Conservation (phyloP, 2,797 vertebrate species). For the Trachops cirrhosus region DNA sequence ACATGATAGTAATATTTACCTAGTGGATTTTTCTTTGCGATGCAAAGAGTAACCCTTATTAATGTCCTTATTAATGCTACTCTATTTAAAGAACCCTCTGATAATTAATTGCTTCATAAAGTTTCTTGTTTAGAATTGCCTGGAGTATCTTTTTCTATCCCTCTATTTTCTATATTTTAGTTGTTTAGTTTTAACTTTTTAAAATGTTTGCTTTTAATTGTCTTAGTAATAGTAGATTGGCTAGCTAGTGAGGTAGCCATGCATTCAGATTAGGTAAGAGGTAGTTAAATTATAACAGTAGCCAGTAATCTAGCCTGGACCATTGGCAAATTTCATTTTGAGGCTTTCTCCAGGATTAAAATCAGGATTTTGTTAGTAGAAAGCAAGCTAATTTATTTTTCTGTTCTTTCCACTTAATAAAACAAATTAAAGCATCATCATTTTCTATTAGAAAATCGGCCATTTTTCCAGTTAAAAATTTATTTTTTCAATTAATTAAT, state of each 20-base stretch:
- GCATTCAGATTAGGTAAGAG: background rate
- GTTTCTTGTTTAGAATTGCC: slow-evolving; percentile 30
- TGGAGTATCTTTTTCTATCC: background rate
- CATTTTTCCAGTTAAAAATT: background rate
- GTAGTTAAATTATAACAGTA: background rate
- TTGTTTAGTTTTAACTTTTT: slow-evolving; percentile 11
- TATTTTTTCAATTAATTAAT: background rate
- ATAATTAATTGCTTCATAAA: background rate
- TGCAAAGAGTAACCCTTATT: background rate
- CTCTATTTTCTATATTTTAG: background rate
- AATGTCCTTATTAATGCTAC: background rate
- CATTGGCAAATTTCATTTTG: background rate
- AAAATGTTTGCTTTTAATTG: background rate
- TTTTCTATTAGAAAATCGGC: background rate
- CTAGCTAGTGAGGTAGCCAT: background rate
- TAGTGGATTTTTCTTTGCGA: background rate
- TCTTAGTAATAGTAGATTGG: background rate
- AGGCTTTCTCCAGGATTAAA: background rate
- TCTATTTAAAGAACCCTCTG: background rate
- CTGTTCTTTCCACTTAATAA: background rate
- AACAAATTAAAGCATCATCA: background rate
- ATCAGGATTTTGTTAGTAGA: background rate
- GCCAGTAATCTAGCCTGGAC: background rate
- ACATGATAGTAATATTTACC: background rate
- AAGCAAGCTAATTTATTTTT: background rate